These are phyloP conservation scores for Neoscelio sp. DNA, from an alignment of 2,888 invertebrate genomes.

Conservation along the genomic window DNA sequence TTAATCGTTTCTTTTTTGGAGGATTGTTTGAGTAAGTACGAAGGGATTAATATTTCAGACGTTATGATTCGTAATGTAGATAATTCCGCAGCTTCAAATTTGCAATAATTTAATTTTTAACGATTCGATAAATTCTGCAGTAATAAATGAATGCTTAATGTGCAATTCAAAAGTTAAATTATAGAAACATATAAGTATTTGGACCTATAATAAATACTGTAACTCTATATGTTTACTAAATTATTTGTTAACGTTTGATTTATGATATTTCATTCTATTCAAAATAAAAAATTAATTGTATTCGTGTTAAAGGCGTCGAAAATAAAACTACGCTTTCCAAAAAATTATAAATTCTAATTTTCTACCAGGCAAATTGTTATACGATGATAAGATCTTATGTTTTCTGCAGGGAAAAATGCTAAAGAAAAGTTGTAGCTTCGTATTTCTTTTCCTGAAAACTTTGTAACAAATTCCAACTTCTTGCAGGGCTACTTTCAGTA, in stretches of 20 bases:
- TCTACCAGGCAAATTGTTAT: slow-evolving; percentile 14
- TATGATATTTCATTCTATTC: no score
- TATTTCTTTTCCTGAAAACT: slow-evolving; percentile 15
- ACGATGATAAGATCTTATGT: slow-evolving; percentile 14
- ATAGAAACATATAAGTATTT: no score
- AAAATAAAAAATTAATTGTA: no score
- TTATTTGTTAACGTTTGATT: no score
- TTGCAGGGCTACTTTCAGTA: neutral
- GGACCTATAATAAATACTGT: no score
- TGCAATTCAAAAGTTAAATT: no score
- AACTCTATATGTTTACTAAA: no score
- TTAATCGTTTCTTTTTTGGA: neutral
- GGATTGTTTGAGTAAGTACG: neutral
- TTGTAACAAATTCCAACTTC: slow-evolving; percentile 15
- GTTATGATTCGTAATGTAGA: neutral
- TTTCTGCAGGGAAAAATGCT: neutral
- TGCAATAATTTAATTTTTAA: no score
- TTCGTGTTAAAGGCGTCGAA: neutral
- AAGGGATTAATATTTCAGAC: neutral
- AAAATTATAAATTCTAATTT: slow-evolving; percentile 27
- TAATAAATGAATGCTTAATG: neutral
- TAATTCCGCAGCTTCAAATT: neutral
- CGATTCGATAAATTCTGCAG: neutral
- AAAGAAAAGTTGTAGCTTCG: slow-evolving; percentile 10
- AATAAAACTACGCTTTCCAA: neutral